A percentile compares a stretch with the other conserved stretches of the same genome.
These are phyloP conservation scores for Gypaetus barbatus DNA, from an alignment of 2,797 vertebrate genomes.

Conservation along the genomic window DNA sequence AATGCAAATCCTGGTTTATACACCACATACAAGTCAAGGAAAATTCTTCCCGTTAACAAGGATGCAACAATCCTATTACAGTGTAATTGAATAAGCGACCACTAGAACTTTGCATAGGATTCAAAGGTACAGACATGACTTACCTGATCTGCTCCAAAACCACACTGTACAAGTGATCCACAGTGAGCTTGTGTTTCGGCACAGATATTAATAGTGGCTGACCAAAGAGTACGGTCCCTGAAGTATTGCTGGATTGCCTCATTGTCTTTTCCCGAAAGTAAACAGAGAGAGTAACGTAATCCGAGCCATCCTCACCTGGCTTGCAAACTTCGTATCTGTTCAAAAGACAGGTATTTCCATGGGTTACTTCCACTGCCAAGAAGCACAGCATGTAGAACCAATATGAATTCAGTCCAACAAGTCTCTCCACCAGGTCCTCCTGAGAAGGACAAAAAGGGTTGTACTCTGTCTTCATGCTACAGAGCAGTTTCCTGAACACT, in stretches of 20 bases:
- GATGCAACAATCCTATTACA: background rate
- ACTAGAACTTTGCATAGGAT: background rate
- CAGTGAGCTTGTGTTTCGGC: slow-evolving; percentile 85
- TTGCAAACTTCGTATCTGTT: slow-evolving; percentile 87
- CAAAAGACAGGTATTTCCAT: slow-evolving; percentile 14
- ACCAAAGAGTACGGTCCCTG: slow-evolving; percentile 87
- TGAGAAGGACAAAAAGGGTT: background rate
- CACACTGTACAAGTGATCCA: slow-evolving; percentile 85
- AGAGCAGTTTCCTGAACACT: background rate
- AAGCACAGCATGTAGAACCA: background rate
- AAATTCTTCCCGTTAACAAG: background rate
- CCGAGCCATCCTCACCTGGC: slow-evolving; percentile 73
- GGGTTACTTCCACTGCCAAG: background rate
- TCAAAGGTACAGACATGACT: slow-evolving; percentile 41
- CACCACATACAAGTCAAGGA: background rate
- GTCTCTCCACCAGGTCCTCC: background rate
- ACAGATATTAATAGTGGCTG: slow-evolving; percentile 92
- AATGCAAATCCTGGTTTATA: background rate
- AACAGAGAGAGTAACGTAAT: slow-evolving; percentile 86
- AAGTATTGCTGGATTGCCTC: slow-evolving; percentile 82
- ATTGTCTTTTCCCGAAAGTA: slow-evolving; percentile 93
- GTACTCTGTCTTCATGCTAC: background rate
- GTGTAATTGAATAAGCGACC: fast-evolving
- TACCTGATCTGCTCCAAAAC: slow-evolving; percentile 92
- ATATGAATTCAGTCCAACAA: background rate